Conservation (phyloP, 1,140 invertebrate genomes). For the Alviniconcha marisindica region DNA sequence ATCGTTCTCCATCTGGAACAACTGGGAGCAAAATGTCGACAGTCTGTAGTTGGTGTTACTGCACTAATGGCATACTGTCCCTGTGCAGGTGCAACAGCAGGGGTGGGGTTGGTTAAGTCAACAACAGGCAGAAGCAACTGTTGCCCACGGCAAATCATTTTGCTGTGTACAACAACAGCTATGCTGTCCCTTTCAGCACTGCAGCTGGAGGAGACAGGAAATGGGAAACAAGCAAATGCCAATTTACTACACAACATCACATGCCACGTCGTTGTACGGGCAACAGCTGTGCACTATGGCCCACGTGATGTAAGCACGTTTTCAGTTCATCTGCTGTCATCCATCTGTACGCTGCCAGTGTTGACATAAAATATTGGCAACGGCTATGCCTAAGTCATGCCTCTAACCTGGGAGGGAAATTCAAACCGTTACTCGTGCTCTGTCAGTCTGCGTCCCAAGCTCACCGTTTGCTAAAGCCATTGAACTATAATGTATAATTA, state of each 20-base stretch:
- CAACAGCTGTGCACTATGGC: neutral
- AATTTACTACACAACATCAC: neutral
- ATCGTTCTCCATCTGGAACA: slow-evolving; percentile 36
- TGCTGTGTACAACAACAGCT: neutral
- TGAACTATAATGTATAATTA: no score
- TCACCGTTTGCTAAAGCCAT: no score
- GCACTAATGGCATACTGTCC: neutral
- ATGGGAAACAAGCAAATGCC: neutral
- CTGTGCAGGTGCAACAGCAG: neutral
- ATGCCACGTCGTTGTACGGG: slow-evolving; percentile 9
- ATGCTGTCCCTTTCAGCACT: neutral
- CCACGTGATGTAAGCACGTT: no score
- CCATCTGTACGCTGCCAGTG: no score
- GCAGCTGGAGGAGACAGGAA: neutral
- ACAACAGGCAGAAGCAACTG: no score
- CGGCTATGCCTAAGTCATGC: no score
- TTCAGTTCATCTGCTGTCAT: no score
- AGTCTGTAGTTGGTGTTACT: neutral
- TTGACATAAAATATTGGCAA: no score
- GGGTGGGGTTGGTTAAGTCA: no score
- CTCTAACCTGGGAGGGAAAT: no score
- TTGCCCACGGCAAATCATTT: slow-evolving; percentile 3
- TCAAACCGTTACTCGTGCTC: no score
- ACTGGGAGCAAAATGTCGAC: neutral
- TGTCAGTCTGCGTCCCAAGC: no score